Evolutionary conservation across 2,113 vertebrate genomes (phyloP).

Genomic region (Paradisaea rubra): DNA sequence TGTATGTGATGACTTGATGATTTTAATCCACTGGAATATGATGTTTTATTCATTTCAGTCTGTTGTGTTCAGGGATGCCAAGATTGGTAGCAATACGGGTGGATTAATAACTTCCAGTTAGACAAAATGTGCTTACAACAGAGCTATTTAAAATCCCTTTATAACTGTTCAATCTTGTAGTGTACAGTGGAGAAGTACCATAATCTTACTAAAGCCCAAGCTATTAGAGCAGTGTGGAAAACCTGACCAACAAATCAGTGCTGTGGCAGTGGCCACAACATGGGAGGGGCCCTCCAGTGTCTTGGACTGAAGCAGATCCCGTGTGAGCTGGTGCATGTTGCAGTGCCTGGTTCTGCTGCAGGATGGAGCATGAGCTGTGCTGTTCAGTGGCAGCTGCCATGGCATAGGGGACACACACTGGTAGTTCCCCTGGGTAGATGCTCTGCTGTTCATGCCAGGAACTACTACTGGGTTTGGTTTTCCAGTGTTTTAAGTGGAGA

Average conservation of each 20-base stretch:
- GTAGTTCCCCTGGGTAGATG: background rate
- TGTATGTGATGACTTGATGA: background rate
- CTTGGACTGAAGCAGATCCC: background rate
- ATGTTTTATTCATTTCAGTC: background rate
- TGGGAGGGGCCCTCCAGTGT: background rate
- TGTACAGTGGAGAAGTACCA: background rate
- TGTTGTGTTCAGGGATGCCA: background rate
- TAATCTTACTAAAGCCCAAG: background rate
- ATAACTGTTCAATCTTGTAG: background rate
- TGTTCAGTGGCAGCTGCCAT: background rate
- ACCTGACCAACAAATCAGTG: background rate
- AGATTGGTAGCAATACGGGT: background rate
- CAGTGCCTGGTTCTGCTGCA: background rate
- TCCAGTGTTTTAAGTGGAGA: background rate
- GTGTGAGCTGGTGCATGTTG: accelerated
- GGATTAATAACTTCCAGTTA: background rate
- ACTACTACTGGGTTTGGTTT: accelerated
- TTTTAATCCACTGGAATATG: background rate
- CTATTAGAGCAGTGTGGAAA: background rate
- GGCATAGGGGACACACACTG: accelerated
- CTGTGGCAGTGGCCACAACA: background rate
- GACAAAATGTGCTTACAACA: background rate
- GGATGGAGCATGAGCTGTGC: background rate
- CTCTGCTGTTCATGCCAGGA: background rate
- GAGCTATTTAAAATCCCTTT: background rate